Conservation (phyloP, 1,140 invertebrate genomes). For the Uloborus diversus region DNA sequence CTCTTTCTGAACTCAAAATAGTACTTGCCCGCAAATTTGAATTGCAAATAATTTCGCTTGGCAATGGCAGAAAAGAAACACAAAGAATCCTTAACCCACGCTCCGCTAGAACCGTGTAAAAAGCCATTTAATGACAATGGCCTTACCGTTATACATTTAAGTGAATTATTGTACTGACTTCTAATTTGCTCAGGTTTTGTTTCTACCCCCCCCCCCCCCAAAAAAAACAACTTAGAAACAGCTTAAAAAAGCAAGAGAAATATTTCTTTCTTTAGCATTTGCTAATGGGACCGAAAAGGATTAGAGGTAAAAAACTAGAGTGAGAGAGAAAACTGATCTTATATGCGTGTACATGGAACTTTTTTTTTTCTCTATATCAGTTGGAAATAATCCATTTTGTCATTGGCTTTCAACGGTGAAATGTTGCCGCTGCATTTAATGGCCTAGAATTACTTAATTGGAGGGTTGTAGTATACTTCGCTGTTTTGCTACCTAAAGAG, state of each 20-base stretch:
- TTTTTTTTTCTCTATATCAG: slow-evolving; percentile 16
- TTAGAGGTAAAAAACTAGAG: slow-evolving; percentile 31
- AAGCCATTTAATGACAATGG: slow-evolving; percentile 53
- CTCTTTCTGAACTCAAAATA: slow-evolving; percentile 41
- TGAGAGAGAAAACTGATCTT: too few species aligned
- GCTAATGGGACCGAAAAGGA: slow-evolving; percentile 48
- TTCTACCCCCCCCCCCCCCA: too few species aligned
- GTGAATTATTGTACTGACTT: slow-evolving; percentile 46
- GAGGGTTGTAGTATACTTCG: slow-evolving; percentile 37
- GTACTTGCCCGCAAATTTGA: slow-evolving; percentile 38
- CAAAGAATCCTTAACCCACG: slow-evolving; percentile 29
- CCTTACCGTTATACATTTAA: slow-evolving; percentile 38
- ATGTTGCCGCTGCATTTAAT: slow-evolving; percentile 48
- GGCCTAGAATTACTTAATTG: slow-evolving; percentile 40
- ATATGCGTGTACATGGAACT: not conserved
- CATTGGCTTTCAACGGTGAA: slow-evolving; percentile 30
- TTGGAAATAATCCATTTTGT: slow-evolving; percentile 49
- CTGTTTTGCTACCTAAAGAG: slow-evolving; percentile 4
- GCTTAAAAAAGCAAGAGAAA: slow-evolving; percentile 17
- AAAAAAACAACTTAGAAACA: slow-evolving; percentile 4
- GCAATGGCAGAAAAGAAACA: slow-evolving; percentile 8
- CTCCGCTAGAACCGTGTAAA: slow-evolving; percentile 26
- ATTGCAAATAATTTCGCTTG: slow-evolving; percentile 45
- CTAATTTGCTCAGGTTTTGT: slow-evolving; percentile 52
- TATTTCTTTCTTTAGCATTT: slow-evolving; percentile 47